A percentile compares a stretch with the other conserved stretches of the same genome.
Conservation (phyloP, 2,797 vertebrate genomes). For the Myotis pilosus region DNA sequence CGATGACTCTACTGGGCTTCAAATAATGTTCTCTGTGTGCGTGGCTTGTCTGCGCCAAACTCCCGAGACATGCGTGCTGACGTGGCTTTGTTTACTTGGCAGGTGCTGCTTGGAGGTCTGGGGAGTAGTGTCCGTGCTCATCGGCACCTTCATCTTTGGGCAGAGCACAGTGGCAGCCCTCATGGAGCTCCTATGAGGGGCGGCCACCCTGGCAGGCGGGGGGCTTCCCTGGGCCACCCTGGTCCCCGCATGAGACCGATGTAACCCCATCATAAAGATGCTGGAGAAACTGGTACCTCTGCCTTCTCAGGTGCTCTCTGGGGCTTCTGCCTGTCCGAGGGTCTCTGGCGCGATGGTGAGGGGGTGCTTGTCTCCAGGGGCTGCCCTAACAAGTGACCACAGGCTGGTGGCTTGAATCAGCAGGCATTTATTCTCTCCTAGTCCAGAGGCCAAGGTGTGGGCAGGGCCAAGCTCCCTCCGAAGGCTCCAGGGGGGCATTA, state of each 20-base stretch:
- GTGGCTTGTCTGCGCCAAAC: not conserved
- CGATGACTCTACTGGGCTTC: fast-evolving
- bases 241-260: fast-evolving
- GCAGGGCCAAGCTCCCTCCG: fast-evolving
- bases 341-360: not conserved
- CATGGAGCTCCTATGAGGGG: conserved; percentile 85
- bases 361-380: fast-evolving
- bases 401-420: fast-evolving
- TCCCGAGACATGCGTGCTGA: fast-evolving
- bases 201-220: fast-evolving
- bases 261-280: not conserved
- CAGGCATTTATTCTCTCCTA: fast-evolving
- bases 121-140: conserved; percentile 89
- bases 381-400: not conserved
- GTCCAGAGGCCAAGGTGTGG: not conserved
- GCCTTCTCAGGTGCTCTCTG: not conserved
- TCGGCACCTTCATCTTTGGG: conserved; percentile 94
- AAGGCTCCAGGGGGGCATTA: not conserved
- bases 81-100: not conserved
- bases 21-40: conserved; percentile 24
- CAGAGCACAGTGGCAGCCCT: conserved; percentile 92
- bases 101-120: conserved; percentile 90
- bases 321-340: not conserved
- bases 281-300: fast-evolving
- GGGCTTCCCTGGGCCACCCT: fast-evolving